Percentiles rank a stretch among this genome's conserved stretches.
These are phyloP conservation scores for Neosilurus mollespiculum DNA, from an alignment of 2,797 vertebrate species.

Conservation along the genomic window DNA sequence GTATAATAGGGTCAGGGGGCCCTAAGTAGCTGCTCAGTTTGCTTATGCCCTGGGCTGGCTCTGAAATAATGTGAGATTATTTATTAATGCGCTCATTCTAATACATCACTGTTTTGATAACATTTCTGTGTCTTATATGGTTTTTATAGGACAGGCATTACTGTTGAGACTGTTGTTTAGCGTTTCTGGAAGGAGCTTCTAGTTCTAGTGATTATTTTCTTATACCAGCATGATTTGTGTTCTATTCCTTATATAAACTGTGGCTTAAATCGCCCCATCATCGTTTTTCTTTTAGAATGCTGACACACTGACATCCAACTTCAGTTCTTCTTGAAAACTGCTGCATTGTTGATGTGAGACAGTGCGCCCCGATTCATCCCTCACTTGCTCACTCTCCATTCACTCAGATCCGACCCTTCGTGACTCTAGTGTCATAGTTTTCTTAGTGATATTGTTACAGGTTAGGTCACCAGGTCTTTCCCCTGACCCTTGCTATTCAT, in stretches of 20 bases:
- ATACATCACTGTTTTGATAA: background rate
- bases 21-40: too few relatives aligned
- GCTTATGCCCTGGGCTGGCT: too few relatives aligned
- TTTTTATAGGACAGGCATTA: too few relatives aligned
- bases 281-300: background rate
- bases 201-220: background rate
- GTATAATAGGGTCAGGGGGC: too few relatives aligned
- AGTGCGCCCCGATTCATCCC: background rate
- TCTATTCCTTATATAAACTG: background rate
- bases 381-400: background rate
- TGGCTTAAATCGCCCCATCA: background rate
- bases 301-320: background rate
- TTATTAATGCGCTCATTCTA: background rate
- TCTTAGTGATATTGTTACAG: too few relatives aligned
- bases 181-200: too few relatives aligned
- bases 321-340: background rate
- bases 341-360: background rate
- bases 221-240: background rate
- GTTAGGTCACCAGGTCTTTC: too few relatives aligned
- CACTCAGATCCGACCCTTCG: too few relatives aligned
- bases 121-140: background rate
- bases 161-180: too few relatives aligned
- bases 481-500: too few relatives aligned
- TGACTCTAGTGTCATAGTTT: too few relatives aligned
- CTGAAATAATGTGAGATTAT: too few relatives aligned